Percentiles rank a stretch among this genome's conserved stretches.
Evolutionary conservation across 2,113 vertebrate species (phyloP).

Genomic region (Dipodomys ordii): DNA sequence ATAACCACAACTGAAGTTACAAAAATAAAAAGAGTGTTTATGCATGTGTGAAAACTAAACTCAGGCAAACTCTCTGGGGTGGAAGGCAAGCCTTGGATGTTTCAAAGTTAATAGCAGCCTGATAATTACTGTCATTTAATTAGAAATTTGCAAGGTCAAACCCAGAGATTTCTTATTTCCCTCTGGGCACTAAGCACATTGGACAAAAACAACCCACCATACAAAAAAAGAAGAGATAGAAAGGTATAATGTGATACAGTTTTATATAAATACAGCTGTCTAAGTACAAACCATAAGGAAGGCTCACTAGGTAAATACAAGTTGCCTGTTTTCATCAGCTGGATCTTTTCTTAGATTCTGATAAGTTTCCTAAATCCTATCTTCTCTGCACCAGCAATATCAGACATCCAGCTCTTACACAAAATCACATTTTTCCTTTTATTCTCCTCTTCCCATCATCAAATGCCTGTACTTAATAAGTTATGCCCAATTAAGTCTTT

Average conservation of each 20-base stretch:
- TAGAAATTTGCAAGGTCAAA: constrained; percentile 63
- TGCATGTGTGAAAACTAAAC: constrained; percentile 31
- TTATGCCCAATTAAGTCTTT: background rate
- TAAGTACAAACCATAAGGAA: background rate
- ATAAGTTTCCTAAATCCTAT: background rate
- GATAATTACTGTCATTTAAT: constrained; percentile 65
- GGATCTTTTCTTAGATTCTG: background rate
- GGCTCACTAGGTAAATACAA: background rate
- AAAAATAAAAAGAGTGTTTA: background rate
- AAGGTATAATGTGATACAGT: background rate
- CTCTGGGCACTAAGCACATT: background rate
- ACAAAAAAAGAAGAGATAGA: background rate
- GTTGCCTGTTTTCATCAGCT: background rate
- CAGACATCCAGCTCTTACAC: background rate
- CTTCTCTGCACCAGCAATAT: background rate
- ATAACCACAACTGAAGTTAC: background rate
- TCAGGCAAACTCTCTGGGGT: background rate
- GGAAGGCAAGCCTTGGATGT: background rate
- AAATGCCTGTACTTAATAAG: background rate
- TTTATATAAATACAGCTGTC: background rate
- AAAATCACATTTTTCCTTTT: background rate
- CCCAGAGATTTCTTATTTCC: constrained; percentile 52
- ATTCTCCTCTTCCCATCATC: background rate
- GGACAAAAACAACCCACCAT: background rate
- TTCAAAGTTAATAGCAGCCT: constrained; percentile 58